A percentile compares a stretch with the other conserved stretches of the same genome.
phyloP scores from a whole-genome alignment of 2,797 vertebrate species.

The Galago senegalensis region DNA sequence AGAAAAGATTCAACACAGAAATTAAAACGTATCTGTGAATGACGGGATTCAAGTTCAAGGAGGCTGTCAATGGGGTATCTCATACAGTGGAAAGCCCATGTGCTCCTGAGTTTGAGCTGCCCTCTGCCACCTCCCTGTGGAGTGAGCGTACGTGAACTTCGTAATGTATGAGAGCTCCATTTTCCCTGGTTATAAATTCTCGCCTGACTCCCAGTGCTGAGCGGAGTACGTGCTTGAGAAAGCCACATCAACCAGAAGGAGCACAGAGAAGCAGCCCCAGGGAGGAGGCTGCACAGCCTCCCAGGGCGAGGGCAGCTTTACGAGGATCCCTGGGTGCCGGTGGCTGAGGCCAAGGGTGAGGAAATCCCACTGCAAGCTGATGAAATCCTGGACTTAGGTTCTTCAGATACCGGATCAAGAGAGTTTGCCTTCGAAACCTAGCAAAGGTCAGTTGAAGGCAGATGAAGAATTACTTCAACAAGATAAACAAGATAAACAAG shows the following conservation, averaged over 20 bases:
- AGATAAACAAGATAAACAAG: neutral
- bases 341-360: neutral
- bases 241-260: neutral
- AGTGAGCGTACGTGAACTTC: neutral
- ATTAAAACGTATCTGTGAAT: neutral
- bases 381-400: neutral
- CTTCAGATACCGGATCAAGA: neutral
- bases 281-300: neutral
- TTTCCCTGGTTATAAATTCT: neutral
- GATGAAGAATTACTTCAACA: neutral
- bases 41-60: neutral
- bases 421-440: neutral
- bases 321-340: neutral
- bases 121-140: neutral
- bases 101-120: neutral
- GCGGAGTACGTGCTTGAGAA: neutral
- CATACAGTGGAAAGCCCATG: accelerated
- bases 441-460: neutral
- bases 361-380: neutral
- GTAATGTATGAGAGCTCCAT: accelerated
- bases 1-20: neutral
- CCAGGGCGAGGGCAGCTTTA: too few relatives aligned
- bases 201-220: neutral
- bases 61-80: neutral
- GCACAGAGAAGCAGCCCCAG: neutral